These are phyloP conservation scores for Glaucomys volans DNA, from an alignment of 2,113 vertebrate species.

Conservation along the genomic window DNA sequence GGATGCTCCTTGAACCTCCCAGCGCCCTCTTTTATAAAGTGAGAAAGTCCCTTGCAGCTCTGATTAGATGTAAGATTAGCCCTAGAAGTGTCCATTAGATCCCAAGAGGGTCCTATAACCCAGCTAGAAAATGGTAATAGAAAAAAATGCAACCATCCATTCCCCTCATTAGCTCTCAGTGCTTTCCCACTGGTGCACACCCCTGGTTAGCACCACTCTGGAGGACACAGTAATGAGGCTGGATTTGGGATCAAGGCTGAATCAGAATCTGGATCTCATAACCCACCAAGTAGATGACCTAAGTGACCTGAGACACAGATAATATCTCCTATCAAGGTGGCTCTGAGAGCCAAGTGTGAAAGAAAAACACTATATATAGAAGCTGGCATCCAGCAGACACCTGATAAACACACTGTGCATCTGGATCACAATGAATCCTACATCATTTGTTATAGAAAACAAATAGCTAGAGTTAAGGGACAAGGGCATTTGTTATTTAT, in stretches of 20 bases:
- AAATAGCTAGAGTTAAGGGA: not conserved
- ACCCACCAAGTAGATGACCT: not conserved
- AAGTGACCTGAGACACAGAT: not conserved
- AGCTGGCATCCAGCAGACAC: not conserved
- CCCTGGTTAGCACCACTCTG: fast-evolving
- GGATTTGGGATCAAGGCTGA: not conserved
- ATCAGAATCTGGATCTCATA: not conserved
- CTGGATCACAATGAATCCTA: not conserved
- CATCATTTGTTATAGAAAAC: not conserved
- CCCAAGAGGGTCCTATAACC: not conserved
- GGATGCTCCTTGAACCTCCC: not conserved
- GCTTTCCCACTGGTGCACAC: fast-evolving
- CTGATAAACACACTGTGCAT: not conserved
- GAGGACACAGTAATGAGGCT: not conserved
- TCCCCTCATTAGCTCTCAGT: not conserved
- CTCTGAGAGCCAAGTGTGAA: not conserved
- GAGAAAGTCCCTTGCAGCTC: not conserved
- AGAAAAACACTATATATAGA: not conserved
- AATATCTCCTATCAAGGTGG: not conserved
- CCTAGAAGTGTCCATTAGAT: not conserved
- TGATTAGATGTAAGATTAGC: not conserved
- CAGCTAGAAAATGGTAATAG: not conserved
- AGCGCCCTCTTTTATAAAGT: not conserved
- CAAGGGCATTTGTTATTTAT: not conserved
- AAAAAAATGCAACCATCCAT: not conserved